phyloP scores from a whole-genome alignment of 2,888 invertebrate genomes.

The Argyresthia albistria region DNA sequence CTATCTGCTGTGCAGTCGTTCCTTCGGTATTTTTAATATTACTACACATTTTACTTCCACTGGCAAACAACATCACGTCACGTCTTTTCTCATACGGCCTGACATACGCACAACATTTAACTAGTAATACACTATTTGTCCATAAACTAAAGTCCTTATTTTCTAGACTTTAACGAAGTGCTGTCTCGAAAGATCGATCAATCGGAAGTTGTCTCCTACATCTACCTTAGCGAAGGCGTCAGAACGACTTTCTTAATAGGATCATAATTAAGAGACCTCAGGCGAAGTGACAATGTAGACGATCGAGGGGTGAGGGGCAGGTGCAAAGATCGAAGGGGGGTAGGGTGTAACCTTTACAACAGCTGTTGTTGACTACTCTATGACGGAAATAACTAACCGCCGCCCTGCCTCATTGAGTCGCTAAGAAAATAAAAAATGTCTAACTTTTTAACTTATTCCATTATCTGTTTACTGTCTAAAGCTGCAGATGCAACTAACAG shows the following conservation, averaged over 20 bases:
- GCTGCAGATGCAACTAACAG: background rate
- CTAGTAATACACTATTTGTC: background rate
- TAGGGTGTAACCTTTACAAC: slow-evolving; percentile 53
- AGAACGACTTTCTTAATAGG: slow-evolving; percentile 46
- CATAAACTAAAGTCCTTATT: slow-evolving; percentile 17
- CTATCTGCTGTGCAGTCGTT: slow-evolving; percentile 22
- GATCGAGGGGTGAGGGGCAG: slow-evolving; percentile 30
- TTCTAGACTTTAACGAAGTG: too few species aligned
- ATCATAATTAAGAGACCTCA: slow-evolving; percentile 45
- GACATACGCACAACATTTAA: too few species aligned
- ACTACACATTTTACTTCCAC: too few species aligned
- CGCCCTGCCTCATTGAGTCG: slow-evolving; percentile 27
- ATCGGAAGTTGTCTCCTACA: background rate
- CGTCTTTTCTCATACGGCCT: too few species aligned
- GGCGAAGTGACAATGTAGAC: slow-evolving; percentile 28
- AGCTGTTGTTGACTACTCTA: slow-evolving; percentile 55
- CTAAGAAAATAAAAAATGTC: slow-evolving; percentile 32
- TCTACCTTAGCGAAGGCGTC: slow-evolving; percentile 21
- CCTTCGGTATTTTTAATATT: too few species aligned
- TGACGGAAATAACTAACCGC: slow-evolving; percentile 41
- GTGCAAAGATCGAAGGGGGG: slow-evolving; percentile 44
- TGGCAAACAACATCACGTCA: too few species aligned
- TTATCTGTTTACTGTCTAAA: slow-evolving; percentile 11
- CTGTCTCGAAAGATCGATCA: background rate
- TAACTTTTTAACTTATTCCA: slow-evolving; percentile 43